phyloP scores from a whole-genome alignment of 2,113 vertebrate species.

The Fukomys damarensis region DNA sequence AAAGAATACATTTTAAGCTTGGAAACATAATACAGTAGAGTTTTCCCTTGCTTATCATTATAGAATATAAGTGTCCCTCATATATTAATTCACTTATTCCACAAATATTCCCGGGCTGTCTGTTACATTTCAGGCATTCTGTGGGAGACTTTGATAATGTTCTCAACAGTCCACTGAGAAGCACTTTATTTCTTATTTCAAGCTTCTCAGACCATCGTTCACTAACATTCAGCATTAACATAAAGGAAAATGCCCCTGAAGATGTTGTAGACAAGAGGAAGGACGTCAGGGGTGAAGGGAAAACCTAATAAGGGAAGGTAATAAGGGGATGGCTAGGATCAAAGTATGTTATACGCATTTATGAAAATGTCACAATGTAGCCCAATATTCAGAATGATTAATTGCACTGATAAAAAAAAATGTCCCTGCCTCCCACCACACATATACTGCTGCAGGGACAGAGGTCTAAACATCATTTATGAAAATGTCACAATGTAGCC shows the following conservation, averaged over 20 bases:
- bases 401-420: neutral
- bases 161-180: neutral
- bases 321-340: neutral
- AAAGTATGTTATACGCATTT: neutral
- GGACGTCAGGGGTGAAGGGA: neutral
- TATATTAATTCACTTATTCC: neutral
- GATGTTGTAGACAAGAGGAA: neutral
- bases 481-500: neutral
- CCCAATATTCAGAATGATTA: neutral
- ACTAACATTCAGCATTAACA: neutral
- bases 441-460: neutral
- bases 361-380: neutral
- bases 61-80: neutral
- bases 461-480: neutral
- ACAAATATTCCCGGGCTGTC: neutral
- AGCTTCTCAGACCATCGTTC: neutral
- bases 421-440: too few relatives aligned
- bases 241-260: neutral
- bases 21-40: neutral
- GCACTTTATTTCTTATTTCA: conserved; percentile 7
- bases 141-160: neutral
- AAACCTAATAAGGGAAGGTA: neutral
- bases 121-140: neutral
- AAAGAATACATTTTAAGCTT: neutral
- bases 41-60: neutral